A percentile compares a stretch with the other conserved stretches of the same genome.
These are phyloP conservation scores for Cirrhinus molitorella DNA, from an alignment of 2,797 vertebrate genomes.

Conservation along the genomic window DNA sequence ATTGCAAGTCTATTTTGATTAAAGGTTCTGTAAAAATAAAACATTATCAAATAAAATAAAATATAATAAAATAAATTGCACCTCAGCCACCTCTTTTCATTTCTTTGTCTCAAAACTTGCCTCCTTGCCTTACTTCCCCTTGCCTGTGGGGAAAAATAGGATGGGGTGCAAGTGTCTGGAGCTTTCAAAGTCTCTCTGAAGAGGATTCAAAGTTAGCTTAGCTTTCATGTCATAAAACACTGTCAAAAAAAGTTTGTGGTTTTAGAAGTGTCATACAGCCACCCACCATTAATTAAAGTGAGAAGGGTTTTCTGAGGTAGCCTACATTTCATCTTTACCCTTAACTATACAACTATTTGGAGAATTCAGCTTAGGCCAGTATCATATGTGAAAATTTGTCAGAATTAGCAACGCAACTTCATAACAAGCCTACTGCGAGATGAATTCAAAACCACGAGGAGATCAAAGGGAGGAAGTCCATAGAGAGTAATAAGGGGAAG, in stretches of 20 bases:
- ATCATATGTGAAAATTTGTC: slow-evolving; percentile 45
- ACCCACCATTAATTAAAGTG: slow-evolving; percentile 61
- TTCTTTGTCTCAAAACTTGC: not conserved
- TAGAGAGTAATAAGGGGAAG: slow-evolving; percentile 23
- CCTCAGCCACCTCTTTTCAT: not conserved
- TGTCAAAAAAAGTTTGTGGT: slow-evolving; percentile 45
- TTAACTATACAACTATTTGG: slow-evolving; percentile 31
- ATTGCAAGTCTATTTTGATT: not conserved
- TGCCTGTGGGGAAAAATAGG: not conserved
- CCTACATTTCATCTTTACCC: slow-evolving; percentile 47
- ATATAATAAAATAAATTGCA: not conserved
- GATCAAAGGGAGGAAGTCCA: slow-evolving; percentile 47
- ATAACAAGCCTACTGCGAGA: slow-evolving; percentile 46
- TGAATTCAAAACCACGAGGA: slow-evolving; percentile 41
- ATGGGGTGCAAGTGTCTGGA: slow-evolving; percentile 25
- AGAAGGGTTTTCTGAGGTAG: slow-evolving; percentile 41
- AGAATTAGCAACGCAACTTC: slow-evolving; percentile 42
- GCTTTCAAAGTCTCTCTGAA: slow-evolving; percentile 43
- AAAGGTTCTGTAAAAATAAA: too few species aligned
- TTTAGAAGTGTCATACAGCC: slow-evolving; percentile 56
- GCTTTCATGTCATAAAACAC: slow-evolving; percentile 57
- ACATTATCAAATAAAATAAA: not conserved
- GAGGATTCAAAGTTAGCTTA: slow-evolving; percentile 47
- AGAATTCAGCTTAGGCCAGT: slow-evolving; percentile 15
- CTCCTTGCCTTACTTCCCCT: slow-evolving; percentile 5